These are phyloP conservation scores for Tapirus indicus DNA, from an alignment of 2,797 vertebrate species.

Conservation along the genomic window DNA sequence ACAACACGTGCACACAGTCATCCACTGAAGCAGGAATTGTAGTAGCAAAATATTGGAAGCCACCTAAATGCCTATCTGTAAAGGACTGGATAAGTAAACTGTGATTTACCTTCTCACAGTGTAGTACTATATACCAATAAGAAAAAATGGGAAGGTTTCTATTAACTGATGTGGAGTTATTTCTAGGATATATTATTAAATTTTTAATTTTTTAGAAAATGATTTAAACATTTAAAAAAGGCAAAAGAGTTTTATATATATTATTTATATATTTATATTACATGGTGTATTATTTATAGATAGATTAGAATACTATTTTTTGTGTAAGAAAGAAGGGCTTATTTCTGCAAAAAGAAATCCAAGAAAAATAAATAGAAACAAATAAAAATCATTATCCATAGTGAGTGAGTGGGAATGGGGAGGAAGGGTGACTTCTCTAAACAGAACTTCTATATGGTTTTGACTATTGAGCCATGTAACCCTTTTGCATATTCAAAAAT, in stretches of 20 bases:
- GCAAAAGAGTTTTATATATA: neutral
- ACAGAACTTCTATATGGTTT: neutral
- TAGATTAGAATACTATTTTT: neutral
- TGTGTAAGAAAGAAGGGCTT: neutral
- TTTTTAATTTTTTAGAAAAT: neutral
- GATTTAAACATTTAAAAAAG: neutral
- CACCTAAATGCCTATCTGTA: neutral
- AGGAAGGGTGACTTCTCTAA: neutral
- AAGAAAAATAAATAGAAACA: conserved; percentile 7
- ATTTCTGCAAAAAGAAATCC: neutral
- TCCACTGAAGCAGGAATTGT: neutral
- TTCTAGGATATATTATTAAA: neutral
- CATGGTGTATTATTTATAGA: neutral
- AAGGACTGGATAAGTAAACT: neutral
- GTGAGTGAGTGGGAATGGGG: neutral
- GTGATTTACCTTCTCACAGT: neutral
- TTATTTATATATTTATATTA: neutral
- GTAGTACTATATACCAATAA: neutral
- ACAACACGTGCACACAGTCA: neutral
- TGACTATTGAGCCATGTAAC: neutral
- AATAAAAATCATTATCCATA: neutral
- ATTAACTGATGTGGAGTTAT: neutral
- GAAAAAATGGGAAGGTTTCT: neutral
- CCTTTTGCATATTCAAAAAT: conserved; percentile 7
- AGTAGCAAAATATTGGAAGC: neutral